These are phyloP conservation scores for Ardeotis arabs DNA, from an alignment of 2,113 vertebrate species.

Conservation along the genomic window DNA sequence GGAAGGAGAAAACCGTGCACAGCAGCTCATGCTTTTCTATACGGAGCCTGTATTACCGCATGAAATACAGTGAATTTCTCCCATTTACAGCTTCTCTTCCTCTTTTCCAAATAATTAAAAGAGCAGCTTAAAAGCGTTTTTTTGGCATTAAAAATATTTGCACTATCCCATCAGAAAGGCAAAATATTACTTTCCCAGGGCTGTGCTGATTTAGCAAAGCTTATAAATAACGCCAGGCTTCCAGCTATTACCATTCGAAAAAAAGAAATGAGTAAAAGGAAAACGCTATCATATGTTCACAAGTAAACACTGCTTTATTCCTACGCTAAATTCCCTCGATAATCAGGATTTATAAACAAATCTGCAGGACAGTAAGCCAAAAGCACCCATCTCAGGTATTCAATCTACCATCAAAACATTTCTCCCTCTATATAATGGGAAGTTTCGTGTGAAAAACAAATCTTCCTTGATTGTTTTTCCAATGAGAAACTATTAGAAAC, in stretches of 20 bases:
- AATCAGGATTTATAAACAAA: not conserved
- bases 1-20: not conserved
- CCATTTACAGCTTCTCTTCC: constrained; percentile 10
- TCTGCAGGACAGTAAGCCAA: fast-evolving
- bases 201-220: constrained; percentile 13
- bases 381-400: not conserved
- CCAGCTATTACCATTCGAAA: not conserved
- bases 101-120: constrained; percentile 48
- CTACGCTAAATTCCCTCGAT: not conserved
- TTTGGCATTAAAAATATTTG: constrained; percentile 11
- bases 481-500: not conserved
- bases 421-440: not conserved
- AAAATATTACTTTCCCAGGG: constrained; percentile 3
- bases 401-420: not conserved
- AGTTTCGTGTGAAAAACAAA: not conserved
- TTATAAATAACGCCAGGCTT: not conserved
- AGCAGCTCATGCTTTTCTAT: constrained; percentile 24
- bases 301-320: not conserved
- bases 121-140: not conserved
- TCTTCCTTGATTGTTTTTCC: not conserved
- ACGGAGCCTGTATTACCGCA: constrained; percentile 16
- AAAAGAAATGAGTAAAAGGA: not conserved
- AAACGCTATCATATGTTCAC: not conserved
- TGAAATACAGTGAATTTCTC: not conserved
- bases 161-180: not conserved